Evolutionary conservation across 1,140 invertebrate genomes (phyloP).

Genomic region (Oedothorax gibbosus): DNA sequence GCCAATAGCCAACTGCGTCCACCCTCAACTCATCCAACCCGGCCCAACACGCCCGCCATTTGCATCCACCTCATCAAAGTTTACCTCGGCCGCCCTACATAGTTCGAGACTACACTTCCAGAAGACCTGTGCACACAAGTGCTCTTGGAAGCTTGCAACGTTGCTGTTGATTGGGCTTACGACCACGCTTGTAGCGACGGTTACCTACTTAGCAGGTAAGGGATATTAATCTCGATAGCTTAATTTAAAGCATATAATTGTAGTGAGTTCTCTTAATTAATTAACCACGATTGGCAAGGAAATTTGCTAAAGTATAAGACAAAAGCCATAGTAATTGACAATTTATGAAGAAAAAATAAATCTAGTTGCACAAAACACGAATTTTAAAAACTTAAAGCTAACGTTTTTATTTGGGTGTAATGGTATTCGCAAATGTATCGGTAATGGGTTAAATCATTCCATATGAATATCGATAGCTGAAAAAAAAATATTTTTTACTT

Average conservation of each 20-base stretch:
- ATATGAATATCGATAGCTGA: too few species aligned
- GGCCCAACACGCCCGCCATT: slow-evolving; percentile 43
- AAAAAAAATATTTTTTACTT: too few species aligned
- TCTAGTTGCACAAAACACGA: too few species aligned
- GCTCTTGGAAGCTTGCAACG: slow-evolving; percentile 90
- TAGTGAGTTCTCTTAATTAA: background rate
- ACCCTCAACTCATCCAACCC: slow-evolving; percentile 63
- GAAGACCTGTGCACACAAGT: slow-evolving; percentile 81
- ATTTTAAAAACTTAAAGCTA: too few species aligned
- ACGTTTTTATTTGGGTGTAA: too few species aligned
- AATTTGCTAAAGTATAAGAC: too few species aligned
- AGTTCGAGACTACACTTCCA: slow-evolving; percentile 83
- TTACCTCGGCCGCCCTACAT: slow-evolving; percentile 57
- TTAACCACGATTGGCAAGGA: too few species aligned
- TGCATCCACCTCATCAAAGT: slow-evolving; percentile 51
- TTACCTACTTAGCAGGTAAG: slow-evolving; percentile 89
- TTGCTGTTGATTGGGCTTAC: slow-evolving; percentile 86
- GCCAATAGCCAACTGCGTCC: slow-evolving; percentile 62
- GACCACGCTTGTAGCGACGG: slow-evolving; percentile 81
- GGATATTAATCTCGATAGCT: background rate
- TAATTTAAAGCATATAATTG: background rate
- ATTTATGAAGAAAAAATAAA: too few species aligned
- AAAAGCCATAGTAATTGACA: too few species aligned
- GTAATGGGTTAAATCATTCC: too few species aligned
- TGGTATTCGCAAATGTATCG: too few species aligned